phyloP scores from a whole-genome alignment of 2,797 vertebrate species.

The Coilia nasus region DNA sequence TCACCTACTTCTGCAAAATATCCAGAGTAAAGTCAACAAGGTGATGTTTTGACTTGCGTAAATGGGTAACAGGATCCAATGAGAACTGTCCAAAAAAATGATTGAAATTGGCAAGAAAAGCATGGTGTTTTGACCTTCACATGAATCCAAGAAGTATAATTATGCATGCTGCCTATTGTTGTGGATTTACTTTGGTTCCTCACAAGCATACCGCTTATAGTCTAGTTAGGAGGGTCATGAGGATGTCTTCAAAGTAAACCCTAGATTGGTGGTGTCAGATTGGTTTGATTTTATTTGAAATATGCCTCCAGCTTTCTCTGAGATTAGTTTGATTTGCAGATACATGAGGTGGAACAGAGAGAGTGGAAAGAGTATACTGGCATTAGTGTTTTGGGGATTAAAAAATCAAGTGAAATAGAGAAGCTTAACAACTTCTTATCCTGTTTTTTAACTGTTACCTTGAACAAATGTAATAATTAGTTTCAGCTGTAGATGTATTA shows the following conservation, averaged over 20 bases:
- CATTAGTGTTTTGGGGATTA: constrained; percentile 33
- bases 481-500: background rate
- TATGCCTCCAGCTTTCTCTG: background rate
- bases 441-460: background rate
- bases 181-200: background rate
- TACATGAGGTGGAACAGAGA: background rate
- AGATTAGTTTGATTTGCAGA: background rate
- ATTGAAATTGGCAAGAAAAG: background rate
- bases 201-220: background rate
- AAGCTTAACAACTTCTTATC: constrained; percentile 49
- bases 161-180: background rate
- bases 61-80: background rate
- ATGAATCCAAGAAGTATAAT: background rate
- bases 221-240: background rate
- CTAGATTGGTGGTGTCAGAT: background rate
- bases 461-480: background rate
- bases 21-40: background rate
- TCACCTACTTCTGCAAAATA: background rate
- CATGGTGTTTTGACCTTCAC: background rate
- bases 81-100: background rate
- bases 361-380: background rate
- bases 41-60: background rate
- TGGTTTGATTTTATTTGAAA: background rate
- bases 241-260: background rate
- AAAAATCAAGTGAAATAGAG: constrained; percentile 50